phyloP scores from a whole-genome alignment of 2,113 vertebrate species.

The Leucopsar rothschildi region DNA sequence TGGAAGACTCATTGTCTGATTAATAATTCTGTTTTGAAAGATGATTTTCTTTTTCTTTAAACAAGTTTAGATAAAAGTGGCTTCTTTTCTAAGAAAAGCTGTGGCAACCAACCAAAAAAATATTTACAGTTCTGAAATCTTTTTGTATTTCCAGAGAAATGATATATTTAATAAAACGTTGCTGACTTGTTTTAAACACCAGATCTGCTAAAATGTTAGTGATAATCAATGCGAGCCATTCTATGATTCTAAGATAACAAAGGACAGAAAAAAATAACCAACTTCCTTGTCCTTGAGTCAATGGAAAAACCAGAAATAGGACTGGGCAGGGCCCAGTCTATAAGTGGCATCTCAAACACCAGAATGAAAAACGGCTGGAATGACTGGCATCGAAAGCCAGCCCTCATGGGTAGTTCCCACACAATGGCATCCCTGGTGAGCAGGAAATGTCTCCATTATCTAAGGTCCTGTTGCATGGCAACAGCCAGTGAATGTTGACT shows the following conservation, averaged over 20 bases:
- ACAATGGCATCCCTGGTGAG: not conserved
- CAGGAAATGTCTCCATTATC: not conserved
- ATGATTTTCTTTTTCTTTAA: not conserved
- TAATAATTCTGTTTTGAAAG: not conserved
- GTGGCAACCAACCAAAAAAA: not conserved
- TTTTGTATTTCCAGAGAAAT: not conserved
- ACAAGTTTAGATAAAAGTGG: not conserved
- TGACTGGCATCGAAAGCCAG: not conserved
- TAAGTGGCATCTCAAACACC: not conserved
- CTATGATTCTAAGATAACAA: not conserved
- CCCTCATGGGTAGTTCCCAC: not conserved
- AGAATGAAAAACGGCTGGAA: not conserved
- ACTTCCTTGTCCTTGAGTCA: not conserved
- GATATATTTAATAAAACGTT: not conserved
- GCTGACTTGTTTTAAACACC: not conserved
- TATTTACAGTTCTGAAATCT: accelerated
- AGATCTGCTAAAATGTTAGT: not conserved
- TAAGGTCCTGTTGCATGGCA: not conserved
- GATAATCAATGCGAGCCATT: not conserved
- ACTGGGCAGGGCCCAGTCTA: not conserved
- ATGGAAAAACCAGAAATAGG: conserved; percentile 18
- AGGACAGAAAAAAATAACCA: not conserved
- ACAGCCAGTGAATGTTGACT: not conserved
- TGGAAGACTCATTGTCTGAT: not conserved
- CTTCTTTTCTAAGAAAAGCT: not conserved